Evolutionary conservation across 2,113 vertebrate genomes (phyloP).

Genomic region (Xiphophorus couchianus): DNA sequence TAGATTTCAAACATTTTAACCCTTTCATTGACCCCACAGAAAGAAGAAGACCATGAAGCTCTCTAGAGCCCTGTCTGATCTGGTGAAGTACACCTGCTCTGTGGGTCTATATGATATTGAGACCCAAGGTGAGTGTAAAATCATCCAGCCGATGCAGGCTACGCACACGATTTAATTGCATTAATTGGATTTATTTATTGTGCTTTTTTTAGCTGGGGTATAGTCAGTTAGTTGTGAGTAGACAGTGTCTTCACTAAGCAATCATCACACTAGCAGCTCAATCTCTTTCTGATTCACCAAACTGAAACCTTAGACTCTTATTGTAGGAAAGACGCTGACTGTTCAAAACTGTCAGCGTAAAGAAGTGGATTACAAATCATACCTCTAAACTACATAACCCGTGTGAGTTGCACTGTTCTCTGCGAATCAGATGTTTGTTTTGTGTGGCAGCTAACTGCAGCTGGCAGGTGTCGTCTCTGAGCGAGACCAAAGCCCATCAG

Average conservation of each 20-base stretch:
- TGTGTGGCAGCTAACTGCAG: constrained; percentile 81
- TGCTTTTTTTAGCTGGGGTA: neutral
- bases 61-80: constrained; percentile 93
- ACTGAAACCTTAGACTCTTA: neutral
- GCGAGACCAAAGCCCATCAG: constrained; percentile 95
- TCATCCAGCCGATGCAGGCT: neutral
- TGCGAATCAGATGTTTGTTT: neutral
- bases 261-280: no score
- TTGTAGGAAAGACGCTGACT: neutral
- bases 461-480: constrained; percentile 97
- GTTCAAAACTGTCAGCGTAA: neutral
- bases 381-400: neutral
- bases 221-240: neutral
- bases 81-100: constrained; percentile 95
- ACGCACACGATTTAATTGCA: neutral
- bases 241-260: neutral
- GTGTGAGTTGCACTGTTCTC: neutral
- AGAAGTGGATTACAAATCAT: neutral
- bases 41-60: constrained; percentile 98
- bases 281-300: no score
- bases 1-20: neutral
- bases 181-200: neutral
- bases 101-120: constrained; percentile 92
- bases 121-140: constrained; percentile 82
- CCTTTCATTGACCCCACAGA: constrained; percentile 48